phyloP scores from a whole-genome alignment of 2,888 invertebrate genomes.

The Aspidiotus destructor region DNA sequence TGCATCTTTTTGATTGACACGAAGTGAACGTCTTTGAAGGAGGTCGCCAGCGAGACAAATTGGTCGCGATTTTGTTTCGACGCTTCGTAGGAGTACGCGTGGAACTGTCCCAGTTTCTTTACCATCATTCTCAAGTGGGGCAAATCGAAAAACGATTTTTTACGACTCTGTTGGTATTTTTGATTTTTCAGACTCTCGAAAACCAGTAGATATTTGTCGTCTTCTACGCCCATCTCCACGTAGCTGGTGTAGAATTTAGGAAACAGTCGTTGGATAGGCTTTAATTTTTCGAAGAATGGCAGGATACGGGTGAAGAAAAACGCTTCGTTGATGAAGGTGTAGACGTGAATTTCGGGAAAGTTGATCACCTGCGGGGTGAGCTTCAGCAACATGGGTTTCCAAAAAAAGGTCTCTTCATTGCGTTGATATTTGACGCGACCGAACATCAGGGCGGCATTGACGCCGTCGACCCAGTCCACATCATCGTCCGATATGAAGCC shows the following conservation, averaged over 20 bases:
- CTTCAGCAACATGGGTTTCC: not conserved
- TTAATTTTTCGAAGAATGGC: not conserved
- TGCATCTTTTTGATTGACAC: not conserved
- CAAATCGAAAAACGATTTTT: conserved; percentile 7
- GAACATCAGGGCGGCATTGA: conserved; percentile 1
- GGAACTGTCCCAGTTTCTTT: conserved; percentile 8
- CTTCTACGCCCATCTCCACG: not conserved
- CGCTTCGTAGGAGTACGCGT: conserved; percentile 14
- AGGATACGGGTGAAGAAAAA: not conserved
- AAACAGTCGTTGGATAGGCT: conserved; percentile 1
- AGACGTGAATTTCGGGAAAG: conserved; percentile 2
- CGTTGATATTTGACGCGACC: not conserved
- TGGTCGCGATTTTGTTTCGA: not conserved
- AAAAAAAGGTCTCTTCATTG: not conserved
- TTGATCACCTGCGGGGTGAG: not conserved
- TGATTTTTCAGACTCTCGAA: conserved; percentile 15
- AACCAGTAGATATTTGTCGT: not conserved
- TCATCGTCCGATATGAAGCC: not conserved
- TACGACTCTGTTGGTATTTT: not conserved
- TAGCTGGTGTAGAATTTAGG: conserved; percentile 16
- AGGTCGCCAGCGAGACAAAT: not conserved
- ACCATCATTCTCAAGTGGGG: conserved; percentile 13
- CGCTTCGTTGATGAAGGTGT: not conserved
- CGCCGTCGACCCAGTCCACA: not conserved
- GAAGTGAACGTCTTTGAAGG: not conserved